Base-by-base conservation (phyloP, 2,113 vertebrate species). In the Myrmecophaga tridactyla region DNA sequence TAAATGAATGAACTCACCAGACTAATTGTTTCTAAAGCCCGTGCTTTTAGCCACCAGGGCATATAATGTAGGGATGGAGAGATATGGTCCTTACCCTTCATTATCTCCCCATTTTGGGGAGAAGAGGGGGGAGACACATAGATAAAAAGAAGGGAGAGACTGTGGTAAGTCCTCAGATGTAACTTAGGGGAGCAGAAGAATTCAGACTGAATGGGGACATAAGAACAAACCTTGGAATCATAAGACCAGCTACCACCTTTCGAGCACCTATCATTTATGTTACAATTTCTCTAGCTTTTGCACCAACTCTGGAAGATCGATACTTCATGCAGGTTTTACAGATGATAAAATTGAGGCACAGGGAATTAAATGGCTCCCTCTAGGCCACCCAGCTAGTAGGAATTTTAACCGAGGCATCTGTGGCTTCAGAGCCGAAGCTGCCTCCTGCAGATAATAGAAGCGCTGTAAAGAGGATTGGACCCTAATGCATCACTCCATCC, bases 401-500 rank as follows among this genome's bases (percentile, higher is more conserved):
- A 39, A 23, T 6, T 63, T 76, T 14, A n/a, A 17, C 25, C 46
- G 25, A 65, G 14, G 17, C 21, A 27, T 65, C 36, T 31, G 39
- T 58, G 81, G 88, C 41, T 82, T 84, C 11, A 4, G 41, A 34
- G 63, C 43, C 36, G 27, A 43, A 15, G 7, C n/a, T 60, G 58
- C 65, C 62, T 58, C n/a, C n/a, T 36, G 46, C 75, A 76, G 65
- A 51, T 1, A 3, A 58, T 0, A 12, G 60, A 39, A 65, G 31
- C 60, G 23, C 15, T 29, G 13, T 7, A 46, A 63, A 70, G 43
- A 89, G 34, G 34, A 1, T 6, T 10, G 39, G 78, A 69, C 85
- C 75, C 43, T 46, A 3, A 20, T n/a, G 41, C 6, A 0, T 10
- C 5, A 12, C 9, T 17, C 6, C 4, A 2, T 48, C 39, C 58